Evolutionary conservation across 2,888 invertebrate species (phyloP), one percentile per base, ranked within the genome.

Genomic region (Thymelicus sylvestris): DNA sequence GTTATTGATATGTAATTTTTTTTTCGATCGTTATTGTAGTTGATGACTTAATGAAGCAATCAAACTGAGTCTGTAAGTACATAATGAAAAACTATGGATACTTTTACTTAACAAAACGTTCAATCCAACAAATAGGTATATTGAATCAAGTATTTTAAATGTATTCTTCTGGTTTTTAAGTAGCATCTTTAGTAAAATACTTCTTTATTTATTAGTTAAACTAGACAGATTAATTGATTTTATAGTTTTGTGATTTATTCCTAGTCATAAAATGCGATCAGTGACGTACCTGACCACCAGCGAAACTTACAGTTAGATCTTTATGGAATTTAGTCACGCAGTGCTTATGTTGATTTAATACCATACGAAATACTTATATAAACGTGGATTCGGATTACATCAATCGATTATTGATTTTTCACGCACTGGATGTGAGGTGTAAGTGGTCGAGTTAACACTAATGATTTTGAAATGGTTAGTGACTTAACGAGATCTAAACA

Each of bases 391-490:
- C 59, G 48, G 19, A 61, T 44, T 64, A 59, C 48, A 63, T 13
- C 8, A 48, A 70, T 70, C 69, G 69, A 70, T 70, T 41, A 78
- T 79, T 74, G 74, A 91, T 91, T 87, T 82, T 77, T 73, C 80
- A 83, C 83, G 82, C 79, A 76, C 76, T 74, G 72, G 74, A 78
- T 75, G 71, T 74, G 74, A 74, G 78, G 72, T 74, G 39, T 15
- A 39, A 39, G 31, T 59, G 65, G 50, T 60, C 80, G 78, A 82
- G 83, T 86, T 85, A 86, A 81, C 83, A 79, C 78, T 78, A 82
- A 78, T 81, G 84, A 84, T 90, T 92, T 88, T 87, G 87, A 89
- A 88, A 92, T 87, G 90, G 87, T 87, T 81, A 82, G 81, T 85
- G 85, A 85, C 80, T 88, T 91, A 91, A 91, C 89, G 83, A 91